A percentile compares a stretch with the other conserved stretches of the same genome.
These are phyloP conservation scores for Diloba caeruleocephala DNA, from an alignment of 2,888 invertebrate species.

Conservation along the genomic window DNA sequence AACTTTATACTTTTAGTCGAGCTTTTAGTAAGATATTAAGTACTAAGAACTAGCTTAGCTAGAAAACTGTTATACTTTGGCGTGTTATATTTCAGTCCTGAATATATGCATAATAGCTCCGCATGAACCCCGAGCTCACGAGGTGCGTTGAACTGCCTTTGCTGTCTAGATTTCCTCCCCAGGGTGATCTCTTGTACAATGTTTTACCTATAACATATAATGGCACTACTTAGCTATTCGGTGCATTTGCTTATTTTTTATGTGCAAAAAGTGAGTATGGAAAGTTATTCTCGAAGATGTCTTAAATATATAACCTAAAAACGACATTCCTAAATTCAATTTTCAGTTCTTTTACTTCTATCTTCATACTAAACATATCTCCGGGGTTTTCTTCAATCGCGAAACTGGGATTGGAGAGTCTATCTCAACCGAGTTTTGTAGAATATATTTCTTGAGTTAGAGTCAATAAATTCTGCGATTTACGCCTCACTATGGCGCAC, in stretches of 20 bases:
- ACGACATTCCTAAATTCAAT: conserved; percentile 30
- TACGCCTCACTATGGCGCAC: conserved; percentile 13
- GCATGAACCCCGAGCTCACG: conserved; percentile 3
- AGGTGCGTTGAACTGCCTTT: conserved; percentile 20
- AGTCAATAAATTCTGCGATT: conserved; percentile 43
- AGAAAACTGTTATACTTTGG: too few species aligned
- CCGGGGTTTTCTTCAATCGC: conserved; percentile 24
- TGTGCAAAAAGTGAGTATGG: background rate
- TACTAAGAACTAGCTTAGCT: too few species aligned
- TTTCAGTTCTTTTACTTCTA: conserved; percentile 42
- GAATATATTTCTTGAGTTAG: conserved; percentile 39
- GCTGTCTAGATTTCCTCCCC: conserved; percentile 9
- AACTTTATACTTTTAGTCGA: too few species aligned
- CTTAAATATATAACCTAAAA: conserved; percentile 1
- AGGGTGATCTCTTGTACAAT: conserved; percentile 2
- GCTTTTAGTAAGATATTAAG: too few species aligned
- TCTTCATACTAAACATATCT: too few species aligned
- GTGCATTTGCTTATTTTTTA: too few species aligned
- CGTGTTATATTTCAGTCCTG: too few species aligned
- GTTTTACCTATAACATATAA: too few species aligned
- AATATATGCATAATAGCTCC: conserved; percentile 5
- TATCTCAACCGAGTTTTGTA: conserved; percentile 38
- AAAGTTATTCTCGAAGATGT: conserved; percentile 8
- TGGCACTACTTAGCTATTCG: too few species aligned
- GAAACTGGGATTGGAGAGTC: conserved; percentile 35